Conservation (phyloP, 2,797 vertebrate species). For the Silurus lanzhouensis region DNA sequence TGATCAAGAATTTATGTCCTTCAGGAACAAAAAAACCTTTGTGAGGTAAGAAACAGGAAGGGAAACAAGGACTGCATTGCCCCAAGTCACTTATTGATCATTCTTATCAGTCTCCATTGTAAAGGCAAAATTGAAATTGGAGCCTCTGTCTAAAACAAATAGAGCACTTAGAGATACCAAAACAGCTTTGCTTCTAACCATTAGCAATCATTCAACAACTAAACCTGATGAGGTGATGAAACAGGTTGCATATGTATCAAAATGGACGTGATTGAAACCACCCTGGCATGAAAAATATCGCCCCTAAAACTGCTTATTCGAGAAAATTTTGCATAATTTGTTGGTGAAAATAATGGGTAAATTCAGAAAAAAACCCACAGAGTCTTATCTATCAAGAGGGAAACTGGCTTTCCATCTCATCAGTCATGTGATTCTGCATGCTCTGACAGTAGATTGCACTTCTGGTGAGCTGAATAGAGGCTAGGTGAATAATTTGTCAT, state of each 20-base stretch:
- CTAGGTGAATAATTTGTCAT: slow-evolving; percentile 6
- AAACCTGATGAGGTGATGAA: slow-evolving; percentile 32
- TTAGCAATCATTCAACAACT: slow-evolving; percentile 19
- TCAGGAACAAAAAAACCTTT: slow-evolving; percentile 27
- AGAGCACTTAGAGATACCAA: slow-evolving; percentile 28
- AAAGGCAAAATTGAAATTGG: slow-evolving; percentile 31
- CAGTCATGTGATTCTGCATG: slow-evolving; percentile 26
- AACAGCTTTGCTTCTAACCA: slow-evolving; percentile 18
- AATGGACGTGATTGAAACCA: slow-evolving; percentile 9
- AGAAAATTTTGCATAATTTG: neutral
- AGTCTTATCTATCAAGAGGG: slow-evolving; percentile 20
- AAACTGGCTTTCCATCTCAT: slow-evolving; percentile 38
- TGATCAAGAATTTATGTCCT: slow-evolving; percentile 42
- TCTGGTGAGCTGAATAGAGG: slow-evolving; percentile 22
- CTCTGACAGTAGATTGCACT: slow-evolving; percentile 39
- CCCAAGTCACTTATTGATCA: slow-evolving; percentile 33
- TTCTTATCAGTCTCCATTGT: slow-evolving; percentile 33
- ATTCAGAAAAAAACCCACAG: slow-evolving; percentile 18
- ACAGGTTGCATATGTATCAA: neutral
- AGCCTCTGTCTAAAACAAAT: slow-evolving; percentile 36
- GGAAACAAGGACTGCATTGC: neutral
- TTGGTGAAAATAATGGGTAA: slow-evolving; percentile 13
- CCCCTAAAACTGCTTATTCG: neutral
- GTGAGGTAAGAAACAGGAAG: slow-evolving; percentile 12
- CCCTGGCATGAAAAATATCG: slow-evolving; percentile 7